These are phyloP conservation scores for Orius insidiosus DNA, from an alignment of 1,140 invertebrate genomes.

Conservation along the genomic window DNA sequence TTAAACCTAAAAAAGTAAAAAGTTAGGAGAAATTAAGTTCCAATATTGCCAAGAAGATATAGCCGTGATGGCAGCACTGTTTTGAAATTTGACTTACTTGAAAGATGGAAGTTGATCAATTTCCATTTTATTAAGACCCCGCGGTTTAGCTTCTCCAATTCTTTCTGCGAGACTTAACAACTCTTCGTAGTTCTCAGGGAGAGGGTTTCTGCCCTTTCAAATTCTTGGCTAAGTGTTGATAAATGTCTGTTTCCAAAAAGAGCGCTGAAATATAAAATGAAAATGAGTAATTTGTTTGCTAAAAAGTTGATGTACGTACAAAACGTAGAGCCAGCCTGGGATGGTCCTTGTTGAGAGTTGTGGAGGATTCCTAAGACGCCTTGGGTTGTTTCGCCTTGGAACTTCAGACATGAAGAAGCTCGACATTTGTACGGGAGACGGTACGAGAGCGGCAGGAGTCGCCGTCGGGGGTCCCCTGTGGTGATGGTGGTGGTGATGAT, in stretches of 20 bases:
- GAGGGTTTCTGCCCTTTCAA: conserved; percentile 27
- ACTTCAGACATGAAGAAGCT: conserved; percentile 2
- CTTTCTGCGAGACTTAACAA: conserved; percentile 73
- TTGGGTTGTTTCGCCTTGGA: conserved; percentile 8
- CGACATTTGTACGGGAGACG: conserved; percentile 11
- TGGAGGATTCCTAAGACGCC: conserved; percentile 12
- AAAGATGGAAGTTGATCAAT: conserved; percentile 84
- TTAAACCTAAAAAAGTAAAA: conserved; percentile 36
- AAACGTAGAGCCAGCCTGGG: conserved; percentile 42
- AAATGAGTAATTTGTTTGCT: conserved; percentile 9
- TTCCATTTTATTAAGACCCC: conserved; percentile 67
- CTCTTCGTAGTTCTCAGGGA: conserved; percentile 83
- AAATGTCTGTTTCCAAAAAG: conserved; percentile 4
- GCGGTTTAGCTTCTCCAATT: conserved; percentile 78
- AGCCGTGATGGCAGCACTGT: too few species aligned
- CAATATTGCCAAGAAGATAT: too few species aligned
- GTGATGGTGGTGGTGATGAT: conserved; percentile 35
- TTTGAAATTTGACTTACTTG: conserved; percentile 35
- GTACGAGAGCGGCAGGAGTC: conserved; percentile 17
- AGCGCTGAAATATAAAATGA: conserved; percentile 16
- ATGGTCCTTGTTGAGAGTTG: conserved; percentile 19
- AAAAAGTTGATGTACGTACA: conserved; percentile 37
- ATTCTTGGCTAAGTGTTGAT: conserved; percentile 5
- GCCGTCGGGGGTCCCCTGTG: conserved; percentile 20
- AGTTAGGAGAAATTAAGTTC: not conserved